These are phyloP conservation scores for Acrocephalus scirpaceus DNA, from an alignment of 2,797 vertebrate genomes.

Conservation along the genomic window DNA sequence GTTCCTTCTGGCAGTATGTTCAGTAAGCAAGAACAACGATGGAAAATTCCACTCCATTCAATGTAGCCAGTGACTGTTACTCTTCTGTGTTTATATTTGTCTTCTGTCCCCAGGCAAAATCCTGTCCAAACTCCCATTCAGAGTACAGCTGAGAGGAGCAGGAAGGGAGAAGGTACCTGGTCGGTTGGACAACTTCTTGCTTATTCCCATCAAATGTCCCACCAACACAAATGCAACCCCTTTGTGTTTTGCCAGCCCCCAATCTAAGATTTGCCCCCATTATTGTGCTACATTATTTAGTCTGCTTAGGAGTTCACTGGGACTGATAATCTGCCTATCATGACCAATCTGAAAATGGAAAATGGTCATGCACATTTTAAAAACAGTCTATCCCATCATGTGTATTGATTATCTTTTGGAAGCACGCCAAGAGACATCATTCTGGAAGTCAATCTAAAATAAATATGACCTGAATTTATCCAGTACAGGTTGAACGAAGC, in stretches of 20 bases:
- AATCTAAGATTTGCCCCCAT: neutral
- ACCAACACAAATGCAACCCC: neutral
- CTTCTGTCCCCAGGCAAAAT: neutral
- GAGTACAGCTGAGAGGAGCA: neutral
- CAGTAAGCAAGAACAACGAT: neutral
- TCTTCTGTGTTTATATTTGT: neutral
- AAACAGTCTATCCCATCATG: neutral
- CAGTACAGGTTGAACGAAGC: neutral
- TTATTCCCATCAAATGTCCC: neutral
- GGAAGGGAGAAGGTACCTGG: neutral
- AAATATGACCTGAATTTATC: neutral
- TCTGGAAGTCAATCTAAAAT: neutral
- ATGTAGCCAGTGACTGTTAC: neutral
- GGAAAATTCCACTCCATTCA: slow-evolving; percentile 23
- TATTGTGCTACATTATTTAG: neutral
- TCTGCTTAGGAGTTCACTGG: neutral
- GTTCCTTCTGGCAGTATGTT: fast-evolving
- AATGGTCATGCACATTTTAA: neutral
- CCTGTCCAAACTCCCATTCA: neutral
- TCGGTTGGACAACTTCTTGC: neutral
- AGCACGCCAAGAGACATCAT: neutral
- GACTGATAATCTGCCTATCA: neutral
- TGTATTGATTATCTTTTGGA: slow-evolving; percentile 49
- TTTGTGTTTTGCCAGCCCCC: neutral
- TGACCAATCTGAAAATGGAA: neutral